These are phyloP conservation scores for Psittacus erithacus DNA, from an alignment of 2,113 vertebrate species.

Conservation along the genomic window DNA sequence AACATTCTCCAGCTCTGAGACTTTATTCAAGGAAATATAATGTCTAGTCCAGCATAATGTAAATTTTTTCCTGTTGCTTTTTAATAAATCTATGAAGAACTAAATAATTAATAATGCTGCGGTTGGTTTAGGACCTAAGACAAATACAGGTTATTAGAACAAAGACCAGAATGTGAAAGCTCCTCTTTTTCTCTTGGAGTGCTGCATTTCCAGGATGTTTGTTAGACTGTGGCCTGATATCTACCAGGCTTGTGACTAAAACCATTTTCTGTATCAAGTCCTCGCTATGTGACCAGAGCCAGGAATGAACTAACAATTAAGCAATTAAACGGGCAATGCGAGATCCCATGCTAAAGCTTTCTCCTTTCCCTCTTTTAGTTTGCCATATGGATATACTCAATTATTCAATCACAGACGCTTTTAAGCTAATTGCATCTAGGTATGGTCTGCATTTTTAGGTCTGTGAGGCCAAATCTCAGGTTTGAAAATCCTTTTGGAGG, in stretches of 20 bases:
- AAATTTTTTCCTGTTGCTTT: neutral
- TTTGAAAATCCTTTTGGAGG: neutral
- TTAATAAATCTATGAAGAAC: neutral
- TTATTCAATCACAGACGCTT: constrained; percentile 50
- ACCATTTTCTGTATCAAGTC: neutral
- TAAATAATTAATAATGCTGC: neutral
- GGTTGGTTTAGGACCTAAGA: neutral
- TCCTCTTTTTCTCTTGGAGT: neutral
- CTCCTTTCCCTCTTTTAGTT: constrained; percentile 5
- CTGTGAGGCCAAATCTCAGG: neutral
- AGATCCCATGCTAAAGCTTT: neutral
- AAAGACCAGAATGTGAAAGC: neutral
- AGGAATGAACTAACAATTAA: constrained; percentile 33
- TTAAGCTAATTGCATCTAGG: constrained; percentile 16
- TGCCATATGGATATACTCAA: neutral
- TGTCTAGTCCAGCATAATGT: neutral
- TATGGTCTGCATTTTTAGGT: neutral
- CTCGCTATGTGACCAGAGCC: neutral
- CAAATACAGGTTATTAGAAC: neutral
- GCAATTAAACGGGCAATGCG: neutral
- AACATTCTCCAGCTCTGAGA: neutral
- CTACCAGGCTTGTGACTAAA: neutral
- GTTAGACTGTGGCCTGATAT: neutral
- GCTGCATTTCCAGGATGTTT: neutral
- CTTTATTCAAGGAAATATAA: neutral